Base-by-base conservation (phyloP, 1,140 invertebrate species). In the Cecropterus lyciades region DNA sequence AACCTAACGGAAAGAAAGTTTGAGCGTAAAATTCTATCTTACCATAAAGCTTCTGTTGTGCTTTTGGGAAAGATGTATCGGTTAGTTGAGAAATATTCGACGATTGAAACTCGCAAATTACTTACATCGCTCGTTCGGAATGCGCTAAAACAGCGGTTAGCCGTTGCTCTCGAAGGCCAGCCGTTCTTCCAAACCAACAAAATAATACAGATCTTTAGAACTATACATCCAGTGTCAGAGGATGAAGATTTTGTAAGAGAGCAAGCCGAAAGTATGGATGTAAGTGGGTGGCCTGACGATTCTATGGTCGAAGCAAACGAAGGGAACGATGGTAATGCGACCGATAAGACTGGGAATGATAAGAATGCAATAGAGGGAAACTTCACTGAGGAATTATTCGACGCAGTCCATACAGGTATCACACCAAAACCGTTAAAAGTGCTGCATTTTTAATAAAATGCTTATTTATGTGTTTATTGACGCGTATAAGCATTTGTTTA, bases 321-420 rank as follows among this genome's bases (percentile, higher is more conserved):
- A 9, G 30, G 7, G 9, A 33, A 0, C 7, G 30, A 10, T 10
- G 30, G 30, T 33, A 33, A 33, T 33, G 30, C 30, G 7, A n/a
- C n/a, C n/a, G 30, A 8, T 33, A 14, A 53, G 9, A 13, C 7
- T 14, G 24, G 27, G 5, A 53, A 0, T 10, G 51, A 30, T 16
- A 15, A 37, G 9, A 30, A n/a, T n/a, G n/a, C n/a, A n/a, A n/a
- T n/a, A n/a, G n/a, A n/a, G n/a, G n/a, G 42, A 20, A 20, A 20
- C 9, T 13, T 9, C 14, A 17, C 27, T 14, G 43, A 17, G 13
- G 17, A 6, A 5, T 3, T 5, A 24, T 8, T 30, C 15, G 20
- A 33, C 20, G 43, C 55, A 45, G 15, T 40, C 30, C 10, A 10
- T 46, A 27, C 42, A 59, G 55, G 55, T 46, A 59, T 59, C 55